These are phyloP conservation scores for Drosophila equinoxialis DNA, from an alignment of 1,140 invertebrate genomes.

Conservation along the genomic window DNA sequence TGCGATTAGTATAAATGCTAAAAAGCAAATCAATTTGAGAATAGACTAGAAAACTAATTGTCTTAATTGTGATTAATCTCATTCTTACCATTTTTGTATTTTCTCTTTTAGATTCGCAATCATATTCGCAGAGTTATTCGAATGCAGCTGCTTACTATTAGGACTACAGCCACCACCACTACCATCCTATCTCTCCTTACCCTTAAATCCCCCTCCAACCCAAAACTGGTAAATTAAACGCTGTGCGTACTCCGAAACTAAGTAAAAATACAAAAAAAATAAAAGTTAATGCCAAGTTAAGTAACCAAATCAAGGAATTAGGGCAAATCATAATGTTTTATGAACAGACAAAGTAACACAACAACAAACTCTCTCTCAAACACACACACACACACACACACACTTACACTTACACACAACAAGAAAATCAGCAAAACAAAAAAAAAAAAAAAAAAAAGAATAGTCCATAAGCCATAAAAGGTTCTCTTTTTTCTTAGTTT, in stretches of 20 bases:
- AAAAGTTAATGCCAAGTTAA: conserved; percentile 44
- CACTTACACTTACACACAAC: not conserved
- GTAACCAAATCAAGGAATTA: conserved; percentile 66
- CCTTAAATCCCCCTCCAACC: conserved; percentile 24
- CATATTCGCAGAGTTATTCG: conserved; percentile 78
- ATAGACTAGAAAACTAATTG: no score
- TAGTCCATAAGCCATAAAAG: conserved; percentile 64
- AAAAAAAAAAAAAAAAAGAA: conserved; percentile 37
- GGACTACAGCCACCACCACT: conserved; percentile 32
- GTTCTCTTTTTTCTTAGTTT: conserved; percentile 69
- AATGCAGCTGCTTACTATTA: conserved; percentile 82
- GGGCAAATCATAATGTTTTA: conserved; percentile 59
- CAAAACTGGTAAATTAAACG: conserved; percentile 63
- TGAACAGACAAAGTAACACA: conserved; percentile 52
- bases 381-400: conserved; percentile 33
- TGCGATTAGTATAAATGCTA: no score
- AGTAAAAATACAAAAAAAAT: conserved; percentile 14
- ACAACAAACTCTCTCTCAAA: conserved; percentile 58
- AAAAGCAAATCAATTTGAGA: no score
- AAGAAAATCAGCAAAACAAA: not conserved
- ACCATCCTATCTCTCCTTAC: conserved; percentile 18
- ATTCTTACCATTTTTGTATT: no score
- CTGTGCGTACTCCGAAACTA: conserved; percentile 70
- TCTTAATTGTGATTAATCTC: no score
- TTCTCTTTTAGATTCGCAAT: conserved; percentile 69